Base-by-base conservation (phyloP, 2,888 invertebrate genomes). In the Cosmopolites sordidus region DNA sequence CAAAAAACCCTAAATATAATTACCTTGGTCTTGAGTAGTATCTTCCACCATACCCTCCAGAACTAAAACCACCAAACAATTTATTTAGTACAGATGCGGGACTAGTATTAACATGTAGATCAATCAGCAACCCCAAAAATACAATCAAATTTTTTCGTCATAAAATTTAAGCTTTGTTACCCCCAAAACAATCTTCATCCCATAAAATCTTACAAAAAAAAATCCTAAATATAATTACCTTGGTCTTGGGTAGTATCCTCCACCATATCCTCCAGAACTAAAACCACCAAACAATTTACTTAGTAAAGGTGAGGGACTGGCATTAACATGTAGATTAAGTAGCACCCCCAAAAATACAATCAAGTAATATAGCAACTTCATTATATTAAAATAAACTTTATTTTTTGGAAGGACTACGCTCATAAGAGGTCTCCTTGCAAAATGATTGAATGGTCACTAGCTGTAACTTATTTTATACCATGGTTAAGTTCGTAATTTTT, bases 241-340 rank as follows among this genome's bases (percentile, higher is more conserved):
- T 16, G 56, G 49, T 30, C 16, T 46, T 9, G 40, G 37, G 37
- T 48, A 51, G 46, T 37, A 22, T 22, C 22, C 37, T n/a, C 12
- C 44, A 22, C 17, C 43, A 43, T 18, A 47, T 43, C 14, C 41
- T 40, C 30, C 48, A 48, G 16, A 45, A 44, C 46, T 48, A 43
- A 52, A 52, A 22, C 56, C 56, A 9, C 41, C 33, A 18, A 56
- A 56, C 22, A 56, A 33, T 49, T 52, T 56, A 17, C 48, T 49
- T n/a, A 42, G 48, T 16, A 56, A 56, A 14, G 51, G 50, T 5
- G 12, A 38, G 11, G 51, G n/a, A 16, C 14, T 9, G 12, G 29
- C 50, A 4, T 40, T 6, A 8, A 16, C 15, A 4, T 14, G 16
- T 5, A 40, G 14, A 40, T 5, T 5, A 2, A 16, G 2, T 5